Base-by-base conservation (phyloP, 2,797 vertebrate genomes). In the Monodelphis domestica region DNA sequence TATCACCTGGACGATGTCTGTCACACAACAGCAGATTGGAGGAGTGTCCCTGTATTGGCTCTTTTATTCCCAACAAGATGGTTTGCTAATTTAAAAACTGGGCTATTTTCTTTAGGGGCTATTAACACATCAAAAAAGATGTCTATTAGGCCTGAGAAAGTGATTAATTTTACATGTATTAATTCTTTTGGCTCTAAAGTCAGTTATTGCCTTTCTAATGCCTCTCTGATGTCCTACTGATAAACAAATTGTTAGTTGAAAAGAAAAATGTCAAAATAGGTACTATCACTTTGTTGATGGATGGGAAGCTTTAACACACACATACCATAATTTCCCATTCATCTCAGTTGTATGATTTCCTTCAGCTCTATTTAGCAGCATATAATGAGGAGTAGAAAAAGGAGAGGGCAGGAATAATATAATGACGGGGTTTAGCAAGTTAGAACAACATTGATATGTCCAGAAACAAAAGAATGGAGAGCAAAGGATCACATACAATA, bases 241-340 rank as follows among this genome's bases (percentile, higher is more conserved):
- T 54, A 91, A 91, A 78, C 6, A 7, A 78, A 53, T 70, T 38
- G 4, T 24, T 84, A 24, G n/a, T 28, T 45, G 63, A 53, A 78
- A 57, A 26, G 45, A 52, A 51, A 70, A 63, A 15, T 38, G 26
- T 91, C n/a, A 54, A 29, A 12, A 29, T 15, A 30, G 10, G n/a
- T 12, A n/a, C 21, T 5, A 0, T 6, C 5, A 3, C 51, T 12
- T 63, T 33, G 52, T 30, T 6, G 1, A 4, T 0, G 0, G 57
- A 52, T 21, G 0, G 5, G 53, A 11, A 33, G 87, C 24, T 12
- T 12, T 11, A 1, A 54, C 14, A 10, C 21, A 3, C 5, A 54
- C 0, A 0, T 0, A 2, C 12, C 4, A 2, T 12, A 10, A 12
- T 4, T n/a, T 52, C 38, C 0, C 1, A n/a, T 2, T 26, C 21